These are phyloP conservation scores for Dysmachus trigonus DNA, from an alignment of 2,888 invertebrate species.

Conservation along the genomic window DNA sequence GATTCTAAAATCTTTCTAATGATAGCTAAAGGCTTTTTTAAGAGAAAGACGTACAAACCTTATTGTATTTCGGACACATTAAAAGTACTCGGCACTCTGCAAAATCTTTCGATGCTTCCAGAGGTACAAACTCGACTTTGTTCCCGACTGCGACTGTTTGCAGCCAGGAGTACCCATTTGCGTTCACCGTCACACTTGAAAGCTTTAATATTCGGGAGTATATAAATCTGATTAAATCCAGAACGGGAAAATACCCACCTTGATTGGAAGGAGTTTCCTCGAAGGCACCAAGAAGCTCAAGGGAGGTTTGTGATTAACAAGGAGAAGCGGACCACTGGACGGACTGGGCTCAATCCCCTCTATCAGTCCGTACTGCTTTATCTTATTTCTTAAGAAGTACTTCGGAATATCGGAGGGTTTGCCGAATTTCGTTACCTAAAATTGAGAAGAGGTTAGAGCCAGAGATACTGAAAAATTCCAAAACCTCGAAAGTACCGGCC, in stretches of 20 bases:
- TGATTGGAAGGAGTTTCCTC: slow-evolving; percentile 62
- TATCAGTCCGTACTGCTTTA: slow-evolving; percentile 67
- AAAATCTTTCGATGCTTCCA: slow-evolving; percentile 60
- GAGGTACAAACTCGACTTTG: slow-evolving; percentile 63
- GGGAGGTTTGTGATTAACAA: slow-evolving; percentile 69
- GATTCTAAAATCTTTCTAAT: too few species aligned
- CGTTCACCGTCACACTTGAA: slow-evolving; percentile 60
- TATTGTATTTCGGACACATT: slow-evolving; percentile 60
- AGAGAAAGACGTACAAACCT: too few species aligned
- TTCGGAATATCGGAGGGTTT: slow-evolving; percentile 69
- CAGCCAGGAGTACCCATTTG: slow-evolving; percentile 65
- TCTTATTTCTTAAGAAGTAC: slow-evolving; percentile 67
- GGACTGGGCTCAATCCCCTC: slow-evolving; percentile 66
- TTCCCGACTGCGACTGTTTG: slow-evolving; percentile 64
- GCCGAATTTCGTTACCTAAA: slow-evolving; percentile 71
- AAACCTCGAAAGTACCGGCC: slow-evolving; percentile 43
- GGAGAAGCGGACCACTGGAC: slow-evolving; percentile 62
- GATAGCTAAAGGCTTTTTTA: too few species aligned
- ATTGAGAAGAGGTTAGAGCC: slow-evolving; percentile 28
- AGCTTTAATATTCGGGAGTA: slow-evolving; percentile 50
- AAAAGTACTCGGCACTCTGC: slow-evolving; percentile 64
- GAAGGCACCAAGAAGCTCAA: slow-evolving; percentile 65
- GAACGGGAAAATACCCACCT: slow-evolving; percentile 58
- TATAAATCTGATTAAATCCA: neutral
- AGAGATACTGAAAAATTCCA: neutral